Conservation (phyloP, 2,113 vertebrate species). For the Melanotaenia duboulayi region DNA sequence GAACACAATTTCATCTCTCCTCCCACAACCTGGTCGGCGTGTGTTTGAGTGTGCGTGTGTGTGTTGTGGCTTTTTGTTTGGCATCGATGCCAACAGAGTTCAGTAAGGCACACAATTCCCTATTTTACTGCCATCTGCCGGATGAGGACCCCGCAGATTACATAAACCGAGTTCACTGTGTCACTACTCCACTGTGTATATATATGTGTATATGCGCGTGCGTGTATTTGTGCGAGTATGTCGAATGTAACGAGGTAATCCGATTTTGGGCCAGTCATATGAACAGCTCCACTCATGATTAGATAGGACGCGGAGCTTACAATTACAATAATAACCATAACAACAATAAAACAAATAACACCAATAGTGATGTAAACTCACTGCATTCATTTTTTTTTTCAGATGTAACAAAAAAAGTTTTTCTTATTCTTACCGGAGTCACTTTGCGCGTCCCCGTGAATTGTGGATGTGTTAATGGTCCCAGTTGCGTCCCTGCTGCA, state of each 20-base stretch:
- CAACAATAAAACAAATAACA: constrained; percentile 4
- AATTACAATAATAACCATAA: not conserved
- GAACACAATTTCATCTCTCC: constrained; percentile 48
- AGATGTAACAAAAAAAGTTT: too few relatives aligned
- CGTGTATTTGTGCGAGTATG: constrained; percentile 32
- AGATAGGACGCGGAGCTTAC: constrained; percentile 16
- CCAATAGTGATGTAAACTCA: not conserved
- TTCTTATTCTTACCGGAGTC: constrained; percentile 88
- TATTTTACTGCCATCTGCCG: constrained; percentile 83
- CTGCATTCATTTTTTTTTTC: not conserved
- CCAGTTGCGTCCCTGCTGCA: constrained; percentile 63
- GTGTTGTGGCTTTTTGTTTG: constrained; percentile 62
- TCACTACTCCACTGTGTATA: constrained; percentile 58
- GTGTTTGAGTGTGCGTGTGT: constrained; percentile 9
- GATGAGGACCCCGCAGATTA: constrained; percentile 76
- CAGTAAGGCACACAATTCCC: constrained; percentile 61
- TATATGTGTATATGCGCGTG: constrained; percentile 20
- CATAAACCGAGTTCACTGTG: constrained; percentile 77
- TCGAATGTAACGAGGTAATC: constrained; percentile 75
- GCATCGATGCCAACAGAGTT: constrained; percentile 62
- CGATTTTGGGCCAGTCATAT: constrained; percentile 78
- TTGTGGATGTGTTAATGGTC: constrained; percentile 50
- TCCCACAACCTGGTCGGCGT: constrained; percentile 22
- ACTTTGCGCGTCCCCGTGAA: constrained; percentile 82
- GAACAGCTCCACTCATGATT: constrained; percentile 68